Percentiles rank a stretch among this genome's conserved stretches.
Conservation (phyloP, 1,140 invertebrate species). For the Leptoteleia sp. region DNA sequence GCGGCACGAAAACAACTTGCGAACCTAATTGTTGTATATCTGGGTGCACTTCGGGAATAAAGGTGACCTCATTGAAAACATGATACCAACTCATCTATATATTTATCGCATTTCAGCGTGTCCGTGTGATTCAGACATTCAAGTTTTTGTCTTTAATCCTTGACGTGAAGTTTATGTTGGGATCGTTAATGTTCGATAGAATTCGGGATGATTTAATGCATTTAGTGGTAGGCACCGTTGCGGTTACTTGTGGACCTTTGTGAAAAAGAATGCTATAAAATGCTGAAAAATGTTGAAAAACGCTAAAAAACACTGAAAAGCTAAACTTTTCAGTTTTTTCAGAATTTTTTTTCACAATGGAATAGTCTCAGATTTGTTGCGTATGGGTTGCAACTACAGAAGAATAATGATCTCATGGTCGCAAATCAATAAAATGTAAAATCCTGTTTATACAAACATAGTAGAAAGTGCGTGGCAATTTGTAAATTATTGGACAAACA, state of each 20-base stretch:
- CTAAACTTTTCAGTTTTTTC: no score
- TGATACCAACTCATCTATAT: constrained; percentile 30
- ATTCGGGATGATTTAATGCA: constrained; percentile 58
- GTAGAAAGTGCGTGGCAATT: no score
- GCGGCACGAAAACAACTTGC: background rate
- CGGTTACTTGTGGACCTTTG: constrained; percentile 59
- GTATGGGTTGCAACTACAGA: constrained; percentile 43
- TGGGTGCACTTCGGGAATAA: background rate
- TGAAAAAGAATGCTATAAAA: no score
- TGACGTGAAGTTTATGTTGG: constrained; percentile 46
- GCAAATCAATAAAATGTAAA: constrained; percentile 30
- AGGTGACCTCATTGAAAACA: background rate
- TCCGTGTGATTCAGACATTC: constrained; percentile 11
- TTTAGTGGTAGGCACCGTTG: constrained; percentile 49
- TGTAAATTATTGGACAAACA: constrained; percentile 3
- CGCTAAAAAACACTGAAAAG: no score
- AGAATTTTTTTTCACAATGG: no score
- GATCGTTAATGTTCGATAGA: constrained; percentile 51
- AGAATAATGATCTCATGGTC: constrained; percentile 43
- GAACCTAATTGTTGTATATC: background rate
- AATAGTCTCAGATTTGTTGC: constrained; percentile 61
- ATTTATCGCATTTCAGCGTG: constrained; percentile 36
- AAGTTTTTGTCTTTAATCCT: constrained; percentile 56
- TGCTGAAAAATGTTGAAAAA: no score
- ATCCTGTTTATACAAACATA: constrained; percentile 7